Base-by-base conservation (phyloP, 2,113 vertebrate species). In the Corythornis madagascariensis region DNA sequence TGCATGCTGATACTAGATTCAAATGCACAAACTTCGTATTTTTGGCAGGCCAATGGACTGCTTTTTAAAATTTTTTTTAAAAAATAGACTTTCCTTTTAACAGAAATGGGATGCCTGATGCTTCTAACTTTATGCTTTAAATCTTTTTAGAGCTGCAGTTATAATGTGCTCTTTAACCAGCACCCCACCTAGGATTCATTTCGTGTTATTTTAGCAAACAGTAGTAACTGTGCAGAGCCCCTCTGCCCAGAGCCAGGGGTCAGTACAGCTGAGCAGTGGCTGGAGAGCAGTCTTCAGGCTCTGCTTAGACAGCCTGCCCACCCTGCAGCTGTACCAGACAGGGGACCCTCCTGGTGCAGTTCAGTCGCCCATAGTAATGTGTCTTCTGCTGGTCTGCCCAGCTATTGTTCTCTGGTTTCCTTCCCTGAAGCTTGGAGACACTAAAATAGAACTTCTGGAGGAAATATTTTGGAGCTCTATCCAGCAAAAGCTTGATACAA, bases 201-300 rank as follows among this genome's bases (percentile, higher is more conserved):
- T 74, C 11, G 25, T 0, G 0, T 25, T 83, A 47, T 45, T 83
- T 84, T 71, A 66, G 63, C 67, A 67, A 86, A 59, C 10, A 7
- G 10, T 76, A 4, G 0, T 0, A 42, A 52, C 13, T 3, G 21
- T 70, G 52, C 40, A 90, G 65, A 64, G 67, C 19, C 64, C 45
- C 24, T 33, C 52, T 11, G 59, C 33, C 24, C 7, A 85, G 67
- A 81, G 9, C 21, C 65, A 71, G 29, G 50, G 76, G 63, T 43
- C 74, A 87, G 56, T 87, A 76, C 69, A 87, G 56, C 42, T 56
- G 66, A 92, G 66, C 18, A 79, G 59, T 89, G 81, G 82, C 86
- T 84, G 86, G 71, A 89, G 86, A 89, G 86, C 89, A 89, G 74
- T 78, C 84, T 92, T 76, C 72, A 81, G 75, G 55, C 55, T 93